Percentiles rank a stretch among this genome's conserved stretches.
Evolutionary conservation across 2,888 invertebrate species (phyloP).

Genomic region (Rotaria sp.): DNA sequence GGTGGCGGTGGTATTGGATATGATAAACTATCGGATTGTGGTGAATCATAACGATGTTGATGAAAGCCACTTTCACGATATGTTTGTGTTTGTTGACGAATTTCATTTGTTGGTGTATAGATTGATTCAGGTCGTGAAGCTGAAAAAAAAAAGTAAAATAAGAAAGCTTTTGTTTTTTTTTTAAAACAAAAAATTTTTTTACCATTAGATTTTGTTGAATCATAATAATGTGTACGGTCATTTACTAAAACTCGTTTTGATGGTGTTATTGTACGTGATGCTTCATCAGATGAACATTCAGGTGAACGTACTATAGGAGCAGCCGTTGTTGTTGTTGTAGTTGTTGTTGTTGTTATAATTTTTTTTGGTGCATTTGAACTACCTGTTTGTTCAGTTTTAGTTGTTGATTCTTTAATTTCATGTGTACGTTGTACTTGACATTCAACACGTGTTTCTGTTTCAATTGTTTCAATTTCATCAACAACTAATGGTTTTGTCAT

Average conservation of each 20-base stretch:
- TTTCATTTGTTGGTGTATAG: neutral
- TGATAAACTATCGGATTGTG: neutral
- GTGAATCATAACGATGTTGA: neutral
- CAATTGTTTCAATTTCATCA: conserved; percentile 15
- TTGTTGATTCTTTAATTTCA: conserved; percentile 15
- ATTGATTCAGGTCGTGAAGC: neutral
- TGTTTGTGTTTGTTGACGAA: neutral
- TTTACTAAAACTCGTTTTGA: neutral
- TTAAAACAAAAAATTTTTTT: too few relatives aligned
- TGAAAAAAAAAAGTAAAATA: neutral
- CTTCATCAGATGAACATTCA: neutral
- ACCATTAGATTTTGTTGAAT: neutral
- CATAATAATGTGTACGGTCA: neutral
- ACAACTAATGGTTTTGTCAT: neutral
- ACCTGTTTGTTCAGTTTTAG: neutral
- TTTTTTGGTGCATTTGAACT: neutral
- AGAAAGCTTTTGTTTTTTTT: too few relatives aligned
- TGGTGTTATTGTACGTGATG: neutral
- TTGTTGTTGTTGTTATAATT: neutral
- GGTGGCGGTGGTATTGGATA: neutral
- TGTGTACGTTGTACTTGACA: conserved; percentile 1
- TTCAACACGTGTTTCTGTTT: conserved; percentile 20
- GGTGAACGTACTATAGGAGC: neutral
- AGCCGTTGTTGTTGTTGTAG: neutral
- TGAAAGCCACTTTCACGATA: neutral